These are phyloP conservation scores for Bovichtus variegatus DNA, from an alignment of 2,797 vertebrate genomes.

Conservation along the genomic window DNA sequence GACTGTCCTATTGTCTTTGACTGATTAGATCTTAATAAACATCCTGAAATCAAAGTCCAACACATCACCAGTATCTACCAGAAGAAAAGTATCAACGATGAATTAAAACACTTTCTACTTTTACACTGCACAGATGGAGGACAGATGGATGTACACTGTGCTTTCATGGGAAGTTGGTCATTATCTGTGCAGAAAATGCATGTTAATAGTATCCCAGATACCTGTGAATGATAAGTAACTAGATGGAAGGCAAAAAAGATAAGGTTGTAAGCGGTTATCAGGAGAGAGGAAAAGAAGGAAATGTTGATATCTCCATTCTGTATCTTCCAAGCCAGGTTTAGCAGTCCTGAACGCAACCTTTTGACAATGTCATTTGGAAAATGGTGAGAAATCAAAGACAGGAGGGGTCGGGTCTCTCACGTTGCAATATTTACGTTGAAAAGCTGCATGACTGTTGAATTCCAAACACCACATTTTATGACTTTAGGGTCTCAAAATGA, in stretches of 20 bases:
- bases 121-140: not conserved
- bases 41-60: no score
- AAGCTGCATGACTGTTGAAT: not conserved
- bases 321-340: conserved; percentile 9
- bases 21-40: no score
- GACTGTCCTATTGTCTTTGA: no score
- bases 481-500: not conserved
- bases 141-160: conserved; percentile 3
- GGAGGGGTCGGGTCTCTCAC: not conserved
- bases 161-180: not conserved
- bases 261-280: conserved; percentile 20
- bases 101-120: no score
- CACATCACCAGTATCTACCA: no score
- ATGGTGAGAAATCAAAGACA: conserved; percentile 7
- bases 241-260: no score
- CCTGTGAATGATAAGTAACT: not conserved
- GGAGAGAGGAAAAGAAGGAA: conserved; percentile 10
- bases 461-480: not conserved
- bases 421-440: not conserved
- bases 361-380: not conserved
- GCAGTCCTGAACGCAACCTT: conserved; percentile 20
- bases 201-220: not conserved
- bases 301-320: conserved; percentile 2
- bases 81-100: no score
- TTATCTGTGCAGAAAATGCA: not conserved